Evolutionary conservation across 1,140 invertebrate species (phyloP).

Genomic region (Papilio polytes): DNA sequence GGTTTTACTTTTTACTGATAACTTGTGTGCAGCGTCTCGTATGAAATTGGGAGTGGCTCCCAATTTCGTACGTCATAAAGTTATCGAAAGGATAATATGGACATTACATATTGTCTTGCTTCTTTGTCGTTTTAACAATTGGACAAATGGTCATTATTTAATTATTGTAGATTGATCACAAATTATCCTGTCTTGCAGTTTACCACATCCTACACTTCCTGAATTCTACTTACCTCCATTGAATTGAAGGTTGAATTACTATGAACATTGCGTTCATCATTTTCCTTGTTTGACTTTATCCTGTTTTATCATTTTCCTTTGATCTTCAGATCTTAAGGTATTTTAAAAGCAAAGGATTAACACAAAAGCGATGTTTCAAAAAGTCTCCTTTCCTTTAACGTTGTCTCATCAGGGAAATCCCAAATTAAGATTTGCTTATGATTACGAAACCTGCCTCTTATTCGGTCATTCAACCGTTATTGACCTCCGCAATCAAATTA

Average conservation of each 20-base stretch:
- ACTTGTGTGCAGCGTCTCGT: neutral
- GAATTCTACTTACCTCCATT: constrained; percentile 12
- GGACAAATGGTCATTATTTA: neutral
- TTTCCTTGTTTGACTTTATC: constrained; percentile 17
- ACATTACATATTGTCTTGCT: neutral
- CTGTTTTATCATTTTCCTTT: constrained; percentile 1
- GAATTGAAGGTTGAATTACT: constrained; percentile 14
- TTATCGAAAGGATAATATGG: neutral
- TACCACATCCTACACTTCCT: neutral
- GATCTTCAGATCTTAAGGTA: neutral
- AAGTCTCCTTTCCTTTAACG: neutral
- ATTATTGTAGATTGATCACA: neutral
- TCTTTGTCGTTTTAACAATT: neutral
- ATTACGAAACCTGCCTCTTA: neutral
- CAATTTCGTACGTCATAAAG: too few species aligned
- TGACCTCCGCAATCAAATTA: neutral
- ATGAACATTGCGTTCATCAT: neutral
- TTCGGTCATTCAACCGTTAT: neutral
- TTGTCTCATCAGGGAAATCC: neutral
- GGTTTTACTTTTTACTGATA: too few species aligned
- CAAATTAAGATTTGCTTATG: neutral
- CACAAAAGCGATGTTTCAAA: neutral
- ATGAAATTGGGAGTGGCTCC: neutral
- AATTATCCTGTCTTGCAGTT: neutral
- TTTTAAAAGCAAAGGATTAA: too few species aligned